These are phyloP conservation scores for Tetraodon nigroviridis DNA, from an alignment of 2,113 vertebrate species.

Conservation along the genomic window DNA sequence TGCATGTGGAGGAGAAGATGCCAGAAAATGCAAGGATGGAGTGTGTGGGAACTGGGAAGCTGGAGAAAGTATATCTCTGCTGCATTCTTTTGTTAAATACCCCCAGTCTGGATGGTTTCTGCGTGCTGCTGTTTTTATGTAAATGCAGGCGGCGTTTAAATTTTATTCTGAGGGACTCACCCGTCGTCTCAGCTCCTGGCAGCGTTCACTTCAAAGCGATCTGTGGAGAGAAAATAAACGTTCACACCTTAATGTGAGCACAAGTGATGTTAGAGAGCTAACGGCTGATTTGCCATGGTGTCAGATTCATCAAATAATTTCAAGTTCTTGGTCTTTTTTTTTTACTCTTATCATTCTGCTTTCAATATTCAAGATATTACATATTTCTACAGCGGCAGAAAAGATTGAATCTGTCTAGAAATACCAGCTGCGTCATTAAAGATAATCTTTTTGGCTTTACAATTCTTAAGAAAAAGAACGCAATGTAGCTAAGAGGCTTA, in stretches of 20 bases:
- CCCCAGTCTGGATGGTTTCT: slow-evolving; percentile 13
- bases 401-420: slow-evolving; percentile 36
- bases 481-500: no score
- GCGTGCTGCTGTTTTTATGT: slow-evolving; percentile 17
- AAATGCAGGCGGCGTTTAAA: slow-evolving; percentile 48
- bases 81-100: slow-evolving; percentile 2
- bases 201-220: slow-evolving; percentile 54
- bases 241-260: slow-evolving; percentile 54
- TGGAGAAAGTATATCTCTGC: neutral
- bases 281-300: slow-evolving; percentile 38
- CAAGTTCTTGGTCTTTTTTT: slow-evolving; percentile 50
- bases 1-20: slow-evolving; percentile 8
- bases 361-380: slow-evolving; percentile 44
- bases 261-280: slow-evolving; percentile 40
- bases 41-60: slow-evolving; percentile 1
- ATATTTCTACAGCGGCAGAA: slow-evolving; percentile 14
- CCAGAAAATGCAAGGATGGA: slow-evolving; percentile 3
- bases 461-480: no score
- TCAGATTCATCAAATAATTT: slow-evolving; percentile 53
- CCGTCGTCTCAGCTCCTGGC: slow-evolving; percentile 49
- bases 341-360: slow-evolving; percentile 23
- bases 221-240: slow-evolving; percentile 63
- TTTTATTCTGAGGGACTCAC: slow-evolving; percentile 59
- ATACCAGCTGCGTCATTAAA: slow-evolving; percentile 19
- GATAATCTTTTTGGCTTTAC: slow-evolving; percentile 8